Evolutionary conservation across 2,113 vertebrate species (phyloP), one percentile per base, ranked within the genome.

Genomic region (Tychaedon coryphoeus): DNA sequence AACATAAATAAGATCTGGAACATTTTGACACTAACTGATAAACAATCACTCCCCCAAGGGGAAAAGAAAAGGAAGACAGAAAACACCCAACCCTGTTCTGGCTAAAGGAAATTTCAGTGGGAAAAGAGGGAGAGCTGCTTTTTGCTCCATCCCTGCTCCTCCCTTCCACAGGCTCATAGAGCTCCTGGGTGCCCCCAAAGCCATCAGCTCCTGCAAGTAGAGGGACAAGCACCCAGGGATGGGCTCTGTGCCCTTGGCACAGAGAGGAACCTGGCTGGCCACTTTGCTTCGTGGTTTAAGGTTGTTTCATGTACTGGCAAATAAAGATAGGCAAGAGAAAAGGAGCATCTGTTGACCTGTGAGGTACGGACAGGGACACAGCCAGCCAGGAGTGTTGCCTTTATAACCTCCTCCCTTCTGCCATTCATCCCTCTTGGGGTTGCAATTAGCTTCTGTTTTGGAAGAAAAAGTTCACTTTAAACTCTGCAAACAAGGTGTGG

Each of bases 1-100:
- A 81, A 81, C 47, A 60, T 38, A 78, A 93, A 92, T 62, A 74
- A 85, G 88, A 91, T 48, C 42, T 73, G 60, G 69, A 73, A 88
- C n/a, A 57, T 83, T 90, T 57, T 62, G 67, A 75, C 60, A 69
- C 38, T 2, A 1, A 70, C 33, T 71, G 33, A 70, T 42, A 76
- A 83, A 86, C 79, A 80, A 48, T 51, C 51, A 47, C n/a, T 88
- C 19, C 17, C 6, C 7, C 18, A 50, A 75, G 42, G 15, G 26
- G 3, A 7, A 45, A 33, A 18, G 34, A 69, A 48, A 58, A 1
- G 31, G 12, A 87, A 89, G 47, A 19, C 13, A 42, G 51, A 26
- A 66, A 83, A 56, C 34, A 62, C 6, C 4, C 11, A 2, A 40
- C 2, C 3, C 12, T 3, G 1, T 53, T 48, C 42, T 19, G 45